Conservation (phyloP, 1,140 invertebrate genomes). For the Drosophila arawakana region DNA sequence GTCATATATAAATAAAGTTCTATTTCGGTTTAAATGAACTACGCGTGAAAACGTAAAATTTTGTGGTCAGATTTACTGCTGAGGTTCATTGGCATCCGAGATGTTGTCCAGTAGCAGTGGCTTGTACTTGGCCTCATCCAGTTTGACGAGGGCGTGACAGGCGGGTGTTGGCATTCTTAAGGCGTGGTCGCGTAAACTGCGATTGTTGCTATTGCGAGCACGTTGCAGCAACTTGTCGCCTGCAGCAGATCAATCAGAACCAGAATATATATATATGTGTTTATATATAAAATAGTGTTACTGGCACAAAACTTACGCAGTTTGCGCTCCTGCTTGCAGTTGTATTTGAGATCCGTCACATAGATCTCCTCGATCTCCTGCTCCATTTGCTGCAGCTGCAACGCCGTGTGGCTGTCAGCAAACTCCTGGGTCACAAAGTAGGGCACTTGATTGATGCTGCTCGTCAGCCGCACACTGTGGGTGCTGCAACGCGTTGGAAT, state of each 20-base stretch:
- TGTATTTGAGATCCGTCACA: conserved; percentile 54
- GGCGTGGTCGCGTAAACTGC: conserved; percentile 50
- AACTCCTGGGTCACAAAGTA: conserved; percentile 99
- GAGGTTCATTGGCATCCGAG: neutral
- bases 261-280: neutral
- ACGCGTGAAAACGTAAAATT: neutral
- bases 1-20: neutral
- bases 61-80: neutral
- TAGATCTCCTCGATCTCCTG: conserved; percentile 57
- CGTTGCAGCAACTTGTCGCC: conserved; percentile 60
- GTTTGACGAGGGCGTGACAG: conserved; percentile 51
- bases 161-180: conserved; percentile 57
- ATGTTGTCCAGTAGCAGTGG: conserved; percentile 24
- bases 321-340: conserved; percentile 62
- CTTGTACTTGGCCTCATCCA: conserved; percentile 16
- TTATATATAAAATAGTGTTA: neutral
- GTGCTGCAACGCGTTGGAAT: conserved; percentile 40
- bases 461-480: conserved; percentile 88
- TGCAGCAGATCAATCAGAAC: conserved; percentile 16
- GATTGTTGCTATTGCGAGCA: conserved; percentile 47
- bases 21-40: no score
- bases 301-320: conserved; percentile 57
- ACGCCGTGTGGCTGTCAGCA: conserved; percentile 52
- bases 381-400: conserved; percentile 52
- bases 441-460: conserved; percentile 87